phyloP scores from a whole-genome alignment of 2,888 invertebrate species.

The Nemurella pictetii region DNA sequence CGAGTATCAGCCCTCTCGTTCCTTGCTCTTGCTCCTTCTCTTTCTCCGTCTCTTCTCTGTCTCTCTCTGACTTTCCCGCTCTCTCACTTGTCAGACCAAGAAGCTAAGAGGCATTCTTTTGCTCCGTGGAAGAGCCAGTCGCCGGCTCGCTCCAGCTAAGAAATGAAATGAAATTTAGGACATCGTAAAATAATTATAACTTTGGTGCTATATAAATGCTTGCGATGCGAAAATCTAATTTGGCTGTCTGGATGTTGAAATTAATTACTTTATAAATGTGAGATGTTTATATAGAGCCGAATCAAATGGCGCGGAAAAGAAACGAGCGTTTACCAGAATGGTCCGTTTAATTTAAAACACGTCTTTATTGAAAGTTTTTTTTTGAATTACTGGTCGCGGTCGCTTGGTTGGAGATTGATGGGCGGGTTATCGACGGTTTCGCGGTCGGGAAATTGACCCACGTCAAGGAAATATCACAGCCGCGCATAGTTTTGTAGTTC shows the following conservation, averaged over 20 bases:
- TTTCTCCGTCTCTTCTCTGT: slow-evolving; percentile 29
- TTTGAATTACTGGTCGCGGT: too few relatives aligned
- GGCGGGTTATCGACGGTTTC: not conserved
- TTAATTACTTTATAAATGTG: not conserved
- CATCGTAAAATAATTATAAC: not conserved
- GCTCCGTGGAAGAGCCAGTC: not conserved
- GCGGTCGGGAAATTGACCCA: not conserved
- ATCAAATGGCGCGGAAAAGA: not conserved
- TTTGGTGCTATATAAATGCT: not conserved
- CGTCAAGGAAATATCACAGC: not conserved
- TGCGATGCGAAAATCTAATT: slow-evolving; percentile 4
- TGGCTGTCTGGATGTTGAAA: slow-evolving; percentile 1
- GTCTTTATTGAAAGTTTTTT: not conserved
- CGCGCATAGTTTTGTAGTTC: not conserved
- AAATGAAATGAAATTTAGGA: slow-evolving; percentile 10
- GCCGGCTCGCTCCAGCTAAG: not conserved
- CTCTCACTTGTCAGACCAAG: not conserved
- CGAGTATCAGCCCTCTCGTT: slow-evolving; percentile 21
- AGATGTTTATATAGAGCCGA: not conserved
- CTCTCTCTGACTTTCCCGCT: not conserved
- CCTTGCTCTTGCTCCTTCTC: slow-evolving; percentile 31
- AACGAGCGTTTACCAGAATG: not conserved
- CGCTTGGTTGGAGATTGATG: not conserved
- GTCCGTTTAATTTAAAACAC: not conserved
- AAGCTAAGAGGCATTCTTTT: not conserved